phyloP scores from a whole-genome alignment of 2,888 invertebrate species.

The Latrodectus hesperus region DNA sequence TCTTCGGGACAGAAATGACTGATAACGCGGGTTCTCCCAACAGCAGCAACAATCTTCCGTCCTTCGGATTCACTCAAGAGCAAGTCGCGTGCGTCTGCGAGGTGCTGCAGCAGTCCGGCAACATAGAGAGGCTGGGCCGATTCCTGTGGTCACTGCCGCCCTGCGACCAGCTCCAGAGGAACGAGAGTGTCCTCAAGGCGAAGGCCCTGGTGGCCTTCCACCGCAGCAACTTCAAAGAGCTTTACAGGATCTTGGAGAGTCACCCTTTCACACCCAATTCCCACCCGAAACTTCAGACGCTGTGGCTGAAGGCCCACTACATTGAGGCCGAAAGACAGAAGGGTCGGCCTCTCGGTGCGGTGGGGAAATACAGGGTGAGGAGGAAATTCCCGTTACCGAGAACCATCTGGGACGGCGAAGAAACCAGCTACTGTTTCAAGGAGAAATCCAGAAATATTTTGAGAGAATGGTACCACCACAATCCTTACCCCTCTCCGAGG shows the following conservation, averaged over 20 bases:
- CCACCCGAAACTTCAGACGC: slow-evolving; percentile 88
- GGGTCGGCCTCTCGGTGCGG: slow-evolving; percentile 91
- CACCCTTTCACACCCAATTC: slow-evolving; percentile 92
- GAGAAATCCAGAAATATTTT: slow-evolving; percentile 93
- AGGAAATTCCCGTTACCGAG: slow-evolving; percentile 94
- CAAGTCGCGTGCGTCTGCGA: slow-evolving; percentile 95
- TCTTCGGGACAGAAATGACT: slow-evolving; percentile 71
- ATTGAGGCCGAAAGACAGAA: slow-evolving; percentile 93
- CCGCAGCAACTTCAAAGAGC: slow-evolving; percentile 89
- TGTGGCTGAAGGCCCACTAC: slow-evolving; percentile 96
- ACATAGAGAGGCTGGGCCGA: slow-evolving; percentile 89
- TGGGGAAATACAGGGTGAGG: slow-evolving; percentile 92
- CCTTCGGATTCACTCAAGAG: slow-evolving; percentile 86
- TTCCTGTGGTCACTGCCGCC: slow-evolving; percentile 95
- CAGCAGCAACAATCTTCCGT: slow-evolving; percentile 87
- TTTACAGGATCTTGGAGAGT: slow-evolving; percentile 91
- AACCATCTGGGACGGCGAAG: slow-evolving; percentile 96
- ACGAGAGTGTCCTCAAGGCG: slow-evolving; percentile 90
- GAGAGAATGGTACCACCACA: slow-evolving; percentile 98
- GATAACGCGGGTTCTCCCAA: slow-evolving; percentile 77
- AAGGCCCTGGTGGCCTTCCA: slow-evolving; percentile 92
- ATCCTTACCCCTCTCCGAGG: slow-evolving; percentile 94
- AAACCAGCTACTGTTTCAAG: slow-evolving; percentile 97
- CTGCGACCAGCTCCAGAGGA: slow-evolving; percentile 84
- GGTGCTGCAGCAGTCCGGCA: slow-evolving; percentile 95